Evolutionary conservation across 2,797 vertebrate genomes (phyloP), one percentile per base, ranked within the genome.

Genomic region (Falco cherrug): DNA sequence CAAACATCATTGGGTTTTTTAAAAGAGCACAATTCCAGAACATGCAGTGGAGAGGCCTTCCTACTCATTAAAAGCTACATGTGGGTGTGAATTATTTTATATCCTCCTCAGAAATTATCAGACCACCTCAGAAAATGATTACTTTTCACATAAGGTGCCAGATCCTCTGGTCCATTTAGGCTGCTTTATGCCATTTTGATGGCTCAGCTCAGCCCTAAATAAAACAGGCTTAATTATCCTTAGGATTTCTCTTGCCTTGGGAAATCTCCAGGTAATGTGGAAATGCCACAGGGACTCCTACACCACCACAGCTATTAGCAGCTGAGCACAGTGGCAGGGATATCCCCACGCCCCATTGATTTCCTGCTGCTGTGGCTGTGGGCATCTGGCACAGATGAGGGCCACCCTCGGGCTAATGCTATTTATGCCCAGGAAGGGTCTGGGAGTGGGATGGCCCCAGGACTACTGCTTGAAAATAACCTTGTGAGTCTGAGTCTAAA

Each of bases 191-290:
- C 95, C 73, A 95, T 82, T 93, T 90, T 95, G 96, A 96, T 94
- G 92, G 92, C 94, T 96, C 89, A 92, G 96, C 93, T 97, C 95
- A 93, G 90, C 94, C 95, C 97, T 96, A 97, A 97, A 96, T 97
- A 97, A 97, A 96, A 95, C 95, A 93, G 92, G 94, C 94, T 96
- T 96, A 96, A 97, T 97, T 97, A 96, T 97, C 97, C 95, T 96
- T 96, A 97, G 93, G 97, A 97, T 96, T 97, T 94, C 84, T 95
- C 87, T 94, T 96, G 94, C 94, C 96, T 97, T 95, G 93, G 95
- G 97, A 97, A 97, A 97, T 97, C 95, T 96, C 96, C 95, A 97
- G 97, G 95, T 97, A 97, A 95, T 96, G 95, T 95, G 92, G 93
- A 92, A 96, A 96, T 97, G 96, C 95, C 94, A 97, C 61, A 71